Percentiles rank a stretch among this genome's conserved stretches.
These are phyloP conservation scores for Muscicapa adusta DNA, from an alignment of 2,113 vertebrate genomes.

Conservation along the genomic window DNA sequence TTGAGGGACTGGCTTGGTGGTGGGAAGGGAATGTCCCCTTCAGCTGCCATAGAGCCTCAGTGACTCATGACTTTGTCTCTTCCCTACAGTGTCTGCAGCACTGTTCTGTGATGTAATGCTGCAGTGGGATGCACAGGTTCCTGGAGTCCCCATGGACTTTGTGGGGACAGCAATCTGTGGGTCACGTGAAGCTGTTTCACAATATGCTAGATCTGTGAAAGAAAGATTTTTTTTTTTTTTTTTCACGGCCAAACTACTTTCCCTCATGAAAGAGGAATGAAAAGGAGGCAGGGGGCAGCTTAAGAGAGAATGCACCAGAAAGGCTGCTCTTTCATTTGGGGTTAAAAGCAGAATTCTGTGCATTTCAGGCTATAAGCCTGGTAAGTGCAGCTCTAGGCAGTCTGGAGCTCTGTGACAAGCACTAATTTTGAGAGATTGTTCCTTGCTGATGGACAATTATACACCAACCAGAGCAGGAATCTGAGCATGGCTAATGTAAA, in stretches of 20 bases:
- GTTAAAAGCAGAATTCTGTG: conserved; percentile 15
- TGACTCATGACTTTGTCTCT: background rate
- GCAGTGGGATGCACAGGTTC: background rate
- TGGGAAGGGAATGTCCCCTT: background rate
- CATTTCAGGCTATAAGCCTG: background rate
- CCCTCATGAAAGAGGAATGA: background rate
- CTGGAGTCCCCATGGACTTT: background rate
- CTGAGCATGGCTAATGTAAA: conserved; percentile 57
- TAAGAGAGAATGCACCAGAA: background rate
- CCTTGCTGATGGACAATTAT: conserved; percentile 59
- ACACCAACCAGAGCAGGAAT: conserved; percentile 31
- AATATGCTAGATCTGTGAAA: background rate
- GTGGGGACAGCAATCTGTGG: background rate
- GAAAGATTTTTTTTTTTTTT: background rate
- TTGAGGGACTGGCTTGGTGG: background rate
- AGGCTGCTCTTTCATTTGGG: background rate
- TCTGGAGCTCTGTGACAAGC: conserved; percentile 31
- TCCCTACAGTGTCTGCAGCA: rapidly evolving
- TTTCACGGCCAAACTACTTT: background rate
- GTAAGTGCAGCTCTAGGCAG: conserved; percentile 29
- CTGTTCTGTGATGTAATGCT: rapidly evolving
- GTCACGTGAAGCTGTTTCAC: background rate
- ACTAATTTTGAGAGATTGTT: conserved; percentile 64
- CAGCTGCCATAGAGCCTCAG: background rate
- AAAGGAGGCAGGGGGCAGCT: background rate